phyloP scores from a whole-genome alignment of 1,140 invertebrate species.

The Cydia splendana region DNA sequence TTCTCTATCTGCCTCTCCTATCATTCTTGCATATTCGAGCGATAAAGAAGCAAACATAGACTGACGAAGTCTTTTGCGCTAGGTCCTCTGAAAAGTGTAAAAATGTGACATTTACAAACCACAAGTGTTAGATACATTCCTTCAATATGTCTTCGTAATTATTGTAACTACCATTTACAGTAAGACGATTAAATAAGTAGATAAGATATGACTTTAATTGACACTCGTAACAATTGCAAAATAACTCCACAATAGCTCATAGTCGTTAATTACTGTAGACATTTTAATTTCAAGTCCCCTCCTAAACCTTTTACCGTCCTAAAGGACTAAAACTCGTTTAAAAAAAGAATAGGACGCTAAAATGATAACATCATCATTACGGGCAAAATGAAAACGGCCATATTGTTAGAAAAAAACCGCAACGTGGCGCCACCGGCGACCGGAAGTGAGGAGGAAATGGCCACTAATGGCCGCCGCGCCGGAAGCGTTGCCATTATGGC shows the following conservation, averaged over 20 bases:
- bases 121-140: too few species aligned
- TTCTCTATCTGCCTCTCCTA: too few species aligned
- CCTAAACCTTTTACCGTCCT: slow-evolving; percentile 18
- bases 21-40: too few species aligned
- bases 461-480: slow-evolving; percentile 71
- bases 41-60: too few species aligned
- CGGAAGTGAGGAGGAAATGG: slow-evolving; percentile 71
- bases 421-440: slow-evolving; percentile 46
- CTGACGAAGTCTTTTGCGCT: too few species aligned
- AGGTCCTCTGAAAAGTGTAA: too few species aligned
- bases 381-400: slow-evolving; percentile 46
- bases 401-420: slow-evolving; percentile 18
- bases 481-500: slow-evolving; percentile 70
- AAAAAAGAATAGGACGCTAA: slow-evolving; percentile 24
- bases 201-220: too few species aligned
- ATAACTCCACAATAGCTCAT: not conserved
- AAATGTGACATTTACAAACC: too few species aligned
- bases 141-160: too few species aligned
- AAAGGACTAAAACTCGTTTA: slow-evolving; percentile 25
- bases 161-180: too few species aligned
- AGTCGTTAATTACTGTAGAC: not conserved
- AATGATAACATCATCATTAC: slow-evolving; percentile 36
- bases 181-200: too few species aligned
- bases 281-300: slow-evolving; percentile 1
- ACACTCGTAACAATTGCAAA: not conserved